Conservation (phyloP, 92 coral and sea anemone genomes). For the Paramuricea clavata region DNA sequence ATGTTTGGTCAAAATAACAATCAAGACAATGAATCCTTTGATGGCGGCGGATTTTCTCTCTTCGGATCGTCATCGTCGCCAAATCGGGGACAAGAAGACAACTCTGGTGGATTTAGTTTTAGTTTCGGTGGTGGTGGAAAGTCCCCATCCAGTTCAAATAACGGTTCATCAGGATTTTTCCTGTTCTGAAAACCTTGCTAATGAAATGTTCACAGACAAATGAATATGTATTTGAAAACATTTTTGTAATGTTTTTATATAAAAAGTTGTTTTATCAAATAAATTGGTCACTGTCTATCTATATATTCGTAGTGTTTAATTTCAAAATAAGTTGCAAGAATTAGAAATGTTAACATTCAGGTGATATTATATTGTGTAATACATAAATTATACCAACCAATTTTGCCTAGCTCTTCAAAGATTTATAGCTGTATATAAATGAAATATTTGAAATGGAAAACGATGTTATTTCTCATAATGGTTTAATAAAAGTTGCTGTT, state of each 20-base stretch:
- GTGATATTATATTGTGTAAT: background rate
- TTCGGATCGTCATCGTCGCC: slow-evolving; percentile 19
- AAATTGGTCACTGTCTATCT: no score
- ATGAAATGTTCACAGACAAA: no score
- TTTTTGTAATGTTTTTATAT: no score
- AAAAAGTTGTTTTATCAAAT: no score
- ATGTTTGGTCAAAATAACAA: slow-evolving; percentile 12
- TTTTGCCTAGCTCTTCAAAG: background rate
- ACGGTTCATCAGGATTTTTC: slow-evolving; percentile 20
- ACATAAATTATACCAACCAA: background rate
- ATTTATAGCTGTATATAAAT: no score
- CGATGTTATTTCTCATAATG: background rate
- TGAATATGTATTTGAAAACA: no score
- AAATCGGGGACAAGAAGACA: background rate
- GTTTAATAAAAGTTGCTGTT: no score
- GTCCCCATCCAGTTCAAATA: slow-evolving; percentile 13
- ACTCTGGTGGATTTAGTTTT: slow-evolving; percentile 29
- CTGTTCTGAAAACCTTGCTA: slow-evolving; percentile 1
- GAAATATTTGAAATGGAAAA: no score
- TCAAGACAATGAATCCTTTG: background rate
- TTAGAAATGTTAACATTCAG: background rate
- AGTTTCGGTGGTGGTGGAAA: slow-evolving; percentile 34
- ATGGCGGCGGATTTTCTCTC: slow-evolving; percentile 16
- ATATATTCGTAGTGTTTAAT: background rate
- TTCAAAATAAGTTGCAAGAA: background rate